phyloP scores from a whole-genome alignment of 2,113 vertebrate genomes.

The Tinamus guttatus region DNA sequence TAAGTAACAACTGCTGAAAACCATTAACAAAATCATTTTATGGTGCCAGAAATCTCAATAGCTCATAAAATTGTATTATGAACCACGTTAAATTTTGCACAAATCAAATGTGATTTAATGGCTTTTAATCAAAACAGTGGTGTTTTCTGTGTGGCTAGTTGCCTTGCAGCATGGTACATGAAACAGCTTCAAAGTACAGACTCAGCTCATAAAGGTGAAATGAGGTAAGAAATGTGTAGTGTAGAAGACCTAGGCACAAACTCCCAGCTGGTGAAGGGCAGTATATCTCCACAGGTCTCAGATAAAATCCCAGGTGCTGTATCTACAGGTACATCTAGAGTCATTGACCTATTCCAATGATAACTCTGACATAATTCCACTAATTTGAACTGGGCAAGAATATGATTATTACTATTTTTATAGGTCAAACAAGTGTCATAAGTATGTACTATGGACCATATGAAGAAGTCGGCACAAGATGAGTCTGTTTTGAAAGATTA shows the following conservation, averaged over 20 bases:
- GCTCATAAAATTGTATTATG: constrained; percentile 64
- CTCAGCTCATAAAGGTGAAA: constrained; percentile 1
- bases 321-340: background rate
- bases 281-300: background rate
- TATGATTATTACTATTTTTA: background rate
- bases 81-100: constrained; percentile 43
- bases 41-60: constrained; percentile 67
- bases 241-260: background rate
- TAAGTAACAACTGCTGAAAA: constrained; percentile 69
- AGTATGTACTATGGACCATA: background rate
- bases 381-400: background rate
- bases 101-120: constrained; percentile 55
- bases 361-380: background rate
- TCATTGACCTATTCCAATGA: background rate
- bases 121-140: constrained; percentile 50
- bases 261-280: background rate
- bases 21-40: constrained; percentile 68
- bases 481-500: background rate
- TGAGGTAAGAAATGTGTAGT: background rate
- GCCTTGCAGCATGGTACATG: constrained; percentile 10
- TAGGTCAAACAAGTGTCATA: background rate
- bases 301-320: background rate
- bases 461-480: background rate
- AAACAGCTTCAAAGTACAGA: constrained; percentile 32
- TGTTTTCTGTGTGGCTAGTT: constrained; percentile 7